Evolutionary conservation across 2,113 vertebrate genomes (phyloP), one percentile per base, ranked within the genome.

Genomic region (Elephas maximus): DNA sequence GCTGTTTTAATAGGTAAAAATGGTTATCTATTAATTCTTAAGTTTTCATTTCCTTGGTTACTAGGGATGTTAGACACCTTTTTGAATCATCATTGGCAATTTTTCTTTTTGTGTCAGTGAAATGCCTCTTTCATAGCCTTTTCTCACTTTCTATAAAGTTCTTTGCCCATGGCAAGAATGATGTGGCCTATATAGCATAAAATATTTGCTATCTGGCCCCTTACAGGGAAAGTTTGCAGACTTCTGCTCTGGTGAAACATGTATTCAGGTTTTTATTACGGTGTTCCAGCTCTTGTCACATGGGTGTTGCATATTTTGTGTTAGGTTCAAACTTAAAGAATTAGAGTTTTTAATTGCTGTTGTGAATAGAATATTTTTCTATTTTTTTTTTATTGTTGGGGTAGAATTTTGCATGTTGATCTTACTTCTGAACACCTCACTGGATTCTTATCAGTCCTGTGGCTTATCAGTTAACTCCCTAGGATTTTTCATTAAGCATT

Each of bases 401-500:
- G 2, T 78, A 83, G 28, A 82, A 73, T 83, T 86, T 86, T 83
- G 3, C 48, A 62, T 51, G 12, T 69, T 90, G 44, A 44, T 86
- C 30, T 87, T 83, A 24, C 83, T 91, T 88, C 60, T 84, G 57
- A 57, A 57, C 9, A 67, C 8, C 15, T 5, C 69, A 30, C 23
- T 76, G 48, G 93, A 87, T 74, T 88, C 12, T 80, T 73, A 79
- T 65, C 87, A 73, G 67, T 41, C 21, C 37, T 65, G 45, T 4
- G 63, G 37, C 18, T 92, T 76, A 79, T 73, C 82, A 63, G 30
- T 71, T 82, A 74, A 74, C 79, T 79, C 17, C 23, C n/a, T 60
- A 69, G 23, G 20, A 74, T 62, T 81, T 85, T 85, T 73, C 86
- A 93, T 90, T 94, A 67, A 95, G 44, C 12, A 67, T 7, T 84